Percentiles rank a stretch among this genome's conserved stretches.
Conservation (phyloP, 2,888 invertebrate genomes). For the Ichneumoninae sp. region DNA sequence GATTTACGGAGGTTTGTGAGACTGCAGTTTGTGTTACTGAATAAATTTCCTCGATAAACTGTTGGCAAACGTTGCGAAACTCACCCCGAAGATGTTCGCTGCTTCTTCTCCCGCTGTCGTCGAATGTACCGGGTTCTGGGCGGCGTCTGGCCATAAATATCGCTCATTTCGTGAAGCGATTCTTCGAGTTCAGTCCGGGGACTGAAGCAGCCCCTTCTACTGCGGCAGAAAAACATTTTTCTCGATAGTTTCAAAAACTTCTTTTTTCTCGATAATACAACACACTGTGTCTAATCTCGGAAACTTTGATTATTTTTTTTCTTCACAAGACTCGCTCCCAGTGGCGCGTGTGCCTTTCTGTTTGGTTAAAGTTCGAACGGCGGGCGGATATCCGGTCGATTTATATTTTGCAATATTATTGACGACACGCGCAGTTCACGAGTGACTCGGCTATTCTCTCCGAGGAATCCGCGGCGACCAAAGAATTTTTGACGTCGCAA, state of each 20-base stretch:
- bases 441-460: conserved; percentile 60
- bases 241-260: conserved; percentile 30
- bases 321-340: neutral
- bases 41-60: conserved; percentile 2
- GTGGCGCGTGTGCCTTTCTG: neutral
- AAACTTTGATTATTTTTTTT: conserved; percentile 21
- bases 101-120: conserved; percentile 85
- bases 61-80: conserved; percentile 49
- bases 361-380: neutral
- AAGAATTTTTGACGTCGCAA: neutral
- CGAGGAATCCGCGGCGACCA: conserved; percentile 8
- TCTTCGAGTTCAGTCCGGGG: conserved; percentile 76
- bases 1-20: neutral
- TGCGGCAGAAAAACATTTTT: conserved; percentile 64
- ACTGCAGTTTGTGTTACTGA: neutral
- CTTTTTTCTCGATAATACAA: neutral
- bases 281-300: neutral
- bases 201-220: conserved; percentile 68
- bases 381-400: conserved; percentile 10
- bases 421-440: conserved; percentile 38
- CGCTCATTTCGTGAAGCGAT: conserved; percentile 81
- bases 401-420: conserved; percentile 26
- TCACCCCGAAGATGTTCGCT: conserved; percentile 88
- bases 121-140: conserved; percentile 89
- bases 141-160: conserved; percentile 91